phyloP scores from a whole-genome alignment of 2,888 invertebrate genomes.

The Drosophila nr. fundita region DNA sequence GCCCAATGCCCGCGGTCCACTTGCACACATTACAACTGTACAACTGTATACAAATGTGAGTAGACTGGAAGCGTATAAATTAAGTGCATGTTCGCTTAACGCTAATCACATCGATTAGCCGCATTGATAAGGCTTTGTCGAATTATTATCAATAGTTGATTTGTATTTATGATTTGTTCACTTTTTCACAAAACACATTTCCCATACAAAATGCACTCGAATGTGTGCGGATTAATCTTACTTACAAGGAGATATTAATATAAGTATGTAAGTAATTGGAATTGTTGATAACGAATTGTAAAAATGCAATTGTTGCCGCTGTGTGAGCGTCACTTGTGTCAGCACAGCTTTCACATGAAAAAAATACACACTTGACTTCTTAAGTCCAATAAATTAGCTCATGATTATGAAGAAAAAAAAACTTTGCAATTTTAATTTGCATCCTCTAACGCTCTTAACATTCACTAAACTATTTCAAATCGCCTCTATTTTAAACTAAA shows the following conservation, averaged over 20 bases:
- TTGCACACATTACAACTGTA: slow-evolving; percentile 3
- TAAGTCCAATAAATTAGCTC: not conserved
- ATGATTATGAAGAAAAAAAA: not conserved
- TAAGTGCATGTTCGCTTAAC: slow-evolving; percentile 18
- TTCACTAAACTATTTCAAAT: not conserved
- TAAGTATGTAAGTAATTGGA: not conserved
- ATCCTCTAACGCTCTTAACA: not conserved
- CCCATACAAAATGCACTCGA: slow-evolving; percentile 37
- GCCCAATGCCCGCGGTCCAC: slow-evolving; percentile 7
- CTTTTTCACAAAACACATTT: slow-evolving; percentile 44
- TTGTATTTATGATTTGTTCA: slow-evolving; percentile 67
- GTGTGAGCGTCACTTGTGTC: not conserved
- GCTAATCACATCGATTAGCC: slow-evolving; percentile 69
- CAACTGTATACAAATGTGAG: not conserved
- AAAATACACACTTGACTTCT: not conserved
- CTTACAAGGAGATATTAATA: not conserved
- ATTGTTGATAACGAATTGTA: slow-evolving; percentile 37
- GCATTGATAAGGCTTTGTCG: slow-evolving; percentile 56
- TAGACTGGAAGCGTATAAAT: not conserved
- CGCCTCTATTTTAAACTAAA: not conserved
- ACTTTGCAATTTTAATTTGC: not conserved
- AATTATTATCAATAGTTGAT: slow-evolving; percentile 52
- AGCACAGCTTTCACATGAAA: not conserved
- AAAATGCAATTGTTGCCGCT: slow-evolving; percentile 5
- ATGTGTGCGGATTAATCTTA: not conserved